Evolutionary conservation across 2,113 vertebrate genomes (phyloP).

Genomic region (Amphiprion ocellaris): DNA sequence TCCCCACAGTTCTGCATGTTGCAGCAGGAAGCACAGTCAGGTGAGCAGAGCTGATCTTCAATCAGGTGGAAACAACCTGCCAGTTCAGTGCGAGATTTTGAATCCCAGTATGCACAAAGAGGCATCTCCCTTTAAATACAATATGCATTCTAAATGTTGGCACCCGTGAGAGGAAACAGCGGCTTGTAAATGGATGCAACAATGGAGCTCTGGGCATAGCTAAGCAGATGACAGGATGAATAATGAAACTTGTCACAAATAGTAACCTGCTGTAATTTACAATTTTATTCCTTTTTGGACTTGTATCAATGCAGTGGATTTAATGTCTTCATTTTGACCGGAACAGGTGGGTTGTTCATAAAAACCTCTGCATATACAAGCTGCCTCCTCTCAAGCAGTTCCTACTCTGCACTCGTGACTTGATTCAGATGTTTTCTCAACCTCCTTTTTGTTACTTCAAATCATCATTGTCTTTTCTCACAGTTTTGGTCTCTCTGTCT

Average conservation of each 20-base stretch:
- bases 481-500: not conserved
- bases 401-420: too few species aligned
- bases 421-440: too few species aligned
- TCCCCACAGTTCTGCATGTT: not conserved
- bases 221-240: not conserved
- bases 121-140: conserved; percentile 22
- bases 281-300: not conserved
- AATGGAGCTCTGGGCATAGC: not conserved
- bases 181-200: conserved; percentile 21
- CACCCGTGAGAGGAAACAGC: conserved; percentile 12
- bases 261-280: not conserved
- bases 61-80: conserved; percentile 5
- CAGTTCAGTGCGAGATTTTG: not conserved
- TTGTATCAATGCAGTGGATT: not conserved
- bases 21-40: conserved; percentile 2
- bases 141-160: conserved; percentile 21
- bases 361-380: not conserved
- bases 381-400: too few species aligned
- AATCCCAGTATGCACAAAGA: conserved; percentile 13
- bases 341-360: not conserved
- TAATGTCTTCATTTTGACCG: not conserved
- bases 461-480: not conserved
- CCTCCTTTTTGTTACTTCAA: too few species aligned
- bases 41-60: not conserved
- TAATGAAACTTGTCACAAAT: not conserved